Conservation (phyloP, 2,888 invertebrate species). For the Acronicta leporina region DNA sequence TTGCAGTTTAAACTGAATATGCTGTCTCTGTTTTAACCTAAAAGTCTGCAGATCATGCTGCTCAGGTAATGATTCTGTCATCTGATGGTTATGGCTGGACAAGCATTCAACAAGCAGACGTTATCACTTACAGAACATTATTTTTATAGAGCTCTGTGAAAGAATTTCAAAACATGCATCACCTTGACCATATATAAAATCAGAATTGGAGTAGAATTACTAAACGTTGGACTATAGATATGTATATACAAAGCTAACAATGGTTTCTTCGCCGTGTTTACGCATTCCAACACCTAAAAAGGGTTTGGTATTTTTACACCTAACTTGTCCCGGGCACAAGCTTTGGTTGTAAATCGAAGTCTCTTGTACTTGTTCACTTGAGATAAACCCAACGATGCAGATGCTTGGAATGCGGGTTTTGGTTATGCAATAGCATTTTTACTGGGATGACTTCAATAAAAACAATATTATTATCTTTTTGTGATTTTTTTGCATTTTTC, state of each 20-base stretch:
- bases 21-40: too few species aligned
- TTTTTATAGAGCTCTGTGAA: constrained; percentile 6
- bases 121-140: neutral
- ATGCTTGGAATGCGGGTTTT: constrained; percentile 32
- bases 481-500: too few species aligned
- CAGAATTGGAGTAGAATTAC: constrained; percentile 21
- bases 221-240: constrained; percentile 8
- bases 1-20: too few species aligned
- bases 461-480: neutral
- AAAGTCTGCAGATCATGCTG: neutral
- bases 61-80: neutral
- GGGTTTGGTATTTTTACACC: constrained; percentile 57
- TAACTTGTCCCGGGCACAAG: constrained; percentile 43
- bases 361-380: constrained; percentile 38
- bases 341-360: constrained; percentile 37
- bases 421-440: constrained; percentile 25
- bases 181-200: constrained; percentile 32
- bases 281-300: constrained; percentile 55
- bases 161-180: constrained; percentile 15
- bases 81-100: neutral
- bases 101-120: neutral
- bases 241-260: constrained; percentile 46
- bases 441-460: constrained; percentile 1
- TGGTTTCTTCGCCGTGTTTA: constrained; percentile 56
- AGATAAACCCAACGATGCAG: constrained; percentile 19